Base-by-base conservation (phyloP, 2,888 invertebrate species). In the Scaptomyza parva region DNA sequence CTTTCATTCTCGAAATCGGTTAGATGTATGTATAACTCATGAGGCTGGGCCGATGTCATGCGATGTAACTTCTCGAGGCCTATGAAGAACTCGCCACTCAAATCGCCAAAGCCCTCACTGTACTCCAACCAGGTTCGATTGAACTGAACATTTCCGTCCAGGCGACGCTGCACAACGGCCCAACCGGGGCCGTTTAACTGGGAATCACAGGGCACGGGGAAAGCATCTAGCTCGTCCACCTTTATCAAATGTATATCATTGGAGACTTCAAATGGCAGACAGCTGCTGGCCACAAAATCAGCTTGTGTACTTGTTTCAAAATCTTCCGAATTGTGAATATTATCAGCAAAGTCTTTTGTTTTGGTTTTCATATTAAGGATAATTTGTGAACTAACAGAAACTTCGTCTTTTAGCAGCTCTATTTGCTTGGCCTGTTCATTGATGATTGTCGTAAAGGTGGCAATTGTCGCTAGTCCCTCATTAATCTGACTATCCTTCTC, bases 31-130 rank as follows among this genome's bases (percentile, higher is more conserved):
- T 94, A 90, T 50, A 95, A 85, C 80, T 95, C 93, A 55, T 93
- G 92, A 0, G 72, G 65, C 22, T 93, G 88, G 2, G 61, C 45
- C 7, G 22, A 12, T 6, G 89, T 90, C 41, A 89, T 57, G 3
- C 91, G 93, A 88, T 94, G 93, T 1, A 95, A 91, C 74, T 95
- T 94, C 66, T 95, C 95, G 67, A 95, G 87, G 0, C 95, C 95
- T 8, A 95, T 91, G 94, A 95, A 95, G 86, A 95, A 95, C 86
- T 95, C 95, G 0, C 93, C 93, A 0, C 93, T 93, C 18, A 94
- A 90, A 82, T 95, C 94, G 1, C 95, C 95, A 79, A 95, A 95
- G 4, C 95, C 95, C 44, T 92, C 87, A 76, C 94, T 94, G 84
- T 95, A 95, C 47, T 94, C 94, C 0, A 92, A 84, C 95, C 95